phyloP scores from a whole-genome alignment of 2,113 vertebrate genomes.

The Colistium nudipinnis region DNA sequence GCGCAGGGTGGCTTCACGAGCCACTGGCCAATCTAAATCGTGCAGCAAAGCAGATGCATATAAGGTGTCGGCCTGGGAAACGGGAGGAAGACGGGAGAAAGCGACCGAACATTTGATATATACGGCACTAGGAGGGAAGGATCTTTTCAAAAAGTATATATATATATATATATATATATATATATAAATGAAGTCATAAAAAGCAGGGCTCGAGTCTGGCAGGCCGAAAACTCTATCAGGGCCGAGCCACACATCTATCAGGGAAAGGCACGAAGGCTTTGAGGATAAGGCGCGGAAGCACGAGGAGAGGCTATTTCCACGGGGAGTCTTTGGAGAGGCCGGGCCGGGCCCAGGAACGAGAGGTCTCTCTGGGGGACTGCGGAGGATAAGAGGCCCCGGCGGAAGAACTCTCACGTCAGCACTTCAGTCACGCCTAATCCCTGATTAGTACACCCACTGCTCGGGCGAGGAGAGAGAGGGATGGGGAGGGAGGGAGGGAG shows the following conservation, averaged over 20 bases:
- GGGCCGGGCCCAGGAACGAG: slow-evolving; percentile 72
- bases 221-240: slow-evolving; percentile 63
- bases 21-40: slow-evolving; percentile 8
- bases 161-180: slow-evolving; percentile 11
- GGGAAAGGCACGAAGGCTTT: slow-evolving; percentile 63
- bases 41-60: slow-evolving; percentile 17
- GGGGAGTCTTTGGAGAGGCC: slow-evolving; percentile 71
- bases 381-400: slow-evolving; percentile 73
- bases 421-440: slow-evolving; percentile 83
- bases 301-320: slow-evolving; percentile 75
- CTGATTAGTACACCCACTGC: slow-evolving; percentile 80
- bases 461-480: slow-evolving; percentile 60
- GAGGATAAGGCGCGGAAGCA: slow-evolving; percentile 71
- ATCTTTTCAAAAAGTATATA: too few species aligned
- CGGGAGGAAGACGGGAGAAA: neutral
- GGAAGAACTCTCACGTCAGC: slow-evolving; percentile 79
- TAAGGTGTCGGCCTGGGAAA: slow-evolving; percentile 19
- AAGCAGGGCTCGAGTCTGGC: slow-evolving; percentile 40
- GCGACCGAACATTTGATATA: slow-evolving; percentile 38
- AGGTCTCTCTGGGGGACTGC: slow-evolving; percentile 76
- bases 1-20: slow-evolving; percentile 32
- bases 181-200: slow-evolving; percentile 17
- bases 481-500: neutral
- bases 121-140: slow-evolving; percentile 21
- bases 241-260: slow-evolving; percentile 70